Base-by-base conservation (phyloP, 64 coral and sea anemone genomes). In the Cladopsammia gracilis region DNA sequence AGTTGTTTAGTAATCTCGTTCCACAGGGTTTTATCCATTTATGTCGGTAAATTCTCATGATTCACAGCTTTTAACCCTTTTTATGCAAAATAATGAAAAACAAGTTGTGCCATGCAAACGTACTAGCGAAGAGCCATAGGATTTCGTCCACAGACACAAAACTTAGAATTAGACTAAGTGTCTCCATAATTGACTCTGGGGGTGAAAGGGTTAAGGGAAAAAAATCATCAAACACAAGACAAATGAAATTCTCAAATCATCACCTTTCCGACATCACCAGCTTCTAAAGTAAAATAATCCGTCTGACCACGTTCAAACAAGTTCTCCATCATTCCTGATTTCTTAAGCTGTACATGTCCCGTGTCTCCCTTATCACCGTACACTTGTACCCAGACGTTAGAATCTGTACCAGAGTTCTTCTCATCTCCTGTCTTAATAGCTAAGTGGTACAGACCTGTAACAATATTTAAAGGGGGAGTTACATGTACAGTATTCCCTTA, bases 221-320 rank as follows among this genome's bases (percentile, higher is more conserved):
- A n/a, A n/a, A n/a, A n/a, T n/a, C n/a, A n/a, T n/a, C 69, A 25
- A 44, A 23, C n/a, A 7, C 7, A 71, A 5, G 20, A 24, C 4
- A 13, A 13, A 4, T 71, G 0, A 72, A 72, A 8, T 12, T 24
- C 2, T 42, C 42, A 73, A 44, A 58, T 65, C 83, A 45, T 88
- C n/a, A 99, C 98, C 88, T 81, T 93, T 20, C 98, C 98, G 5
- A 99, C 87, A 86, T 99, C 98, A 89, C 83, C 93, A 71, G 98
- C 95, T 48, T 93, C 92, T 19, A 99, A 56, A 25, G 98, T 99
- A 25, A 99, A 99, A 69, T 96, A 96, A 74, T 99, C 95, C 45
- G 94, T 96, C 34, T 99, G 95, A 25, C 90, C 91, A 64, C 86
- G 83, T 62, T 99, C 98, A 96, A 99, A 99, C 24, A 97, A 49